Percentiles rank a stretch among this genome's conserved stretches.
Conservation (phyloP, 2,888 invertebrate genomes). For the Lucinisca nassula region DNA sequence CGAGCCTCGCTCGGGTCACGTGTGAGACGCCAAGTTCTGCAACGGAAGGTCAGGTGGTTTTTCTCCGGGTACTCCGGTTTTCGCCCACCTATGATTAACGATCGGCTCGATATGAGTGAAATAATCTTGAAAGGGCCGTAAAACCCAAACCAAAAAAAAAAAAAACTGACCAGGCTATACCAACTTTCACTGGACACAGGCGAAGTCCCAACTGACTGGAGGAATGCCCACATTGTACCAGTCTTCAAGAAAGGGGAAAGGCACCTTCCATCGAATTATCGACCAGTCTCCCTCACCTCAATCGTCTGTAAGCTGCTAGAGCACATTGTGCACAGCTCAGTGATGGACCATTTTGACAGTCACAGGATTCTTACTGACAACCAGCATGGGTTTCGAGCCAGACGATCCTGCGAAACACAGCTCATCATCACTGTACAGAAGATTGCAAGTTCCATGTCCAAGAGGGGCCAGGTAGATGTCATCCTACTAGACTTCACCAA, state of each 20-base stretch:
- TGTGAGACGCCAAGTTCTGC: no score
- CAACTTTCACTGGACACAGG: constrained; percentile 38
- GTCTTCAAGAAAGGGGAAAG: constrained; percentile 46
- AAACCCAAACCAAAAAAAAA: no score
- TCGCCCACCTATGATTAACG: no score
- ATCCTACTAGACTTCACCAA: not conserved
- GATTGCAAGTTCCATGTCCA: not conserved
- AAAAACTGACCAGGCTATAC: no score
- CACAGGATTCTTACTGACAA: constrained; percentile 31
- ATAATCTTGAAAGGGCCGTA: no score
- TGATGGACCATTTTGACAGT: constrained; percentile 35
- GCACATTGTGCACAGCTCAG: constrained; percentile 50
- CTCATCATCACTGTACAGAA: not conserved
- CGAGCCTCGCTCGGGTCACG: no score
- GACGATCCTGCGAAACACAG: constrained; percentile 32
- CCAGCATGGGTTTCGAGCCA: constrained; percentile 44
- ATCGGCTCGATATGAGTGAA: no score
- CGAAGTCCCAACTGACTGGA: constrained; percentile 41
- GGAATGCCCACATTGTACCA: constrained; percentile 32
- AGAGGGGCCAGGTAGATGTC: not conserved
- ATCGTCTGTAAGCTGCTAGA: constrained; percentile 62
- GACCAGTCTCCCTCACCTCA: constrained; percentile 62
- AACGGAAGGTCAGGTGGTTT: no score
- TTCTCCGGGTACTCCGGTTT: no score
- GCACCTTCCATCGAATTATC: constrained; percentile 50